These are phyloP conservation scores for Onchidella celtica DNA, from an alignment of 2,888 invertebrate genomes.

Conservation along the genomic window DNA sequence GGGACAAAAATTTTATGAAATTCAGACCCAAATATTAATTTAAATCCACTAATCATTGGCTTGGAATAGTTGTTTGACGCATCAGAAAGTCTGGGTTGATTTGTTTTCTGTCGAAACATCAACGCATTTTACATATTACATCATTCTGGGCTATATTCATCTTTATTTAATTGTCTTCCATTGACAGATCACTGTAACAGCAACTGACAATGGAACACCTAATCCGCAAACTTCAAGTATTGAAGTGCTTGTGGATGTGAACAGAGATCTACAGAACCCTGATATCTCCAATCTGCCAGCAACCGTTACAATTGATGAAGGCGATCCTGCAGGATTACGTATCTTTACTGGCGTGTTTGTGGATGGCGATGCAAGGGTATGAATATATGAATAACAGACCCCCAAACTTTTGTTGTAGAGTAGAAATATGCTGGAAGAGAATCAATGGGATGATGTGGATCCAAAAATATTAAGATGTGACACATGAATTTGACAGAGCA, in stretches of 20 bases:
- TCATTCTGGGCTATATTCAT: no score
- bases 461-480: no score
- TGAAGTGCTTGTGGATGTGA: conserved; percentile 66
- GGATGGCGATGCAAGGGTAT: conserved; percentile 62
- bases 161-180: no score
- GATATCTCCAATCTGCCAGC: conserved; percentile 62
- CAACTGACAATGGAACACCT: conserved; percentile 67
- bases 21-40: no score
- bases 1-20: no score
- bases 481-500: no score
- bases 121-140: no score
- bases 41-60: no score
- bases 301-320: conserved; percentile 56
- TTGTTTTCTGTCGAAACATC: no score
- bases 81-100: no score
- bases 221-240: conserved; percentile 56
- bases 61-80: no score
- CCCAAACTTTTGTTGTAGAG: background rate
- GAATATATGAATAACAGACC: no score
- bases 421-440: background rate
- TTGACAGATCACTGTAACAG: conserved; percentile 63
- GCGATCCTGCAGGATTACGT: conserved; percentile 15
- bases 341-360: conserved; percentile 56
- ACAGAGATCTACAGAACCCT: conserved; percentile 64
- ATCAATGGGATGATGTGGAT: background rate